These are phyloP conservation scores for Xerus inauris DNA, from an alignment of 2,113 vertebrate genomes.

Conservation along the genomic window DNA sequence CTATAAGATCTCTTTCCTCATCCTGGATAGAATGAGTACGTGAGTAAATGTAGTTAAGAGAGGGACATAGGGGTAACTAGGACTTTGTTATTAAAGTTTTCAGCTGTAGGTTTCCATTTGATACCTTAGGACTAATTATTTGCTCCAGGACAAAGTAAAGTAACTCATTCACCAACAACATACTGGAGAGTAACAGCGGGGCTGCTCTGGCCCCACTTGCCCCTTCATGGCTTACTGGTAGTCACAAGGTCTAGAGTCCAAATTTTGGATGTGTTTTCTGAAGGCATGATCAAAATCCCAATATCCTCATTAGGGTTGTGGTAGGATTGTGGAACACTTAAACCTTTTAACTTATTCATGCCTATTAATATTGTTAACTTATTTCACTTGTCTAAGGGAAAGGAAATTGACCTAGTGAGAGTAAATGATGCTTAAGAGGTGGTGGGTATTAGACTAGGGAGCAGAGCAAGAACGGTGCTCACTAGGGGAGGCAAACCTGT, in stretches of 20 bases:
- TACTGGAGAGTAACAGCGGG: not conserved
- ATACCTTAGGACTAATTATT: not conserved
- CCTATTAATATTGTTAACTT: not conserved
- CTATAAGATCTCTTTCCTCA: not conserved
- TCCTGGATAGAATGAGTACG: not conserved
- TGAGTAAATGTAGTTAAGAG: not conserved
- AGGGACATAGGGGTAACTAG: not conserved
- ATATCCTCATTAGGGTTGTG: not conserved
- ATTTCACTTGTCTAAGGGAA: not conserved
- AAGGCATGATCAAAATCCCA: constrained; percentile 1
- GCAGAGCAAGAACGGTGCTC: not conserved
- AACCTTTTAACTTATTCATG: not conserved
- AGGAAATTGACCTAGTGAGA: not conserved
- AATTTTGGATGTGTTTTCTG: not conserved
- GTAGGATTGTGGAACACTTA: not conserved
- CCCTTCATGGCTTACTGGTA: not conserved
- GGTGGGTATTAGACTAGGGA: not conserved
- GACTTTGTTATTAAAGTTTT: not conserved
- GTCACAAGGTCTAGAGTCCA: not conserved
- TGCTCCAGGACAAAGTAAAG: not conserved
- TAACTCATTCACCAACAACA: not conserved
- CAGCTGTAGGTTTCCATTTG: not conserved
- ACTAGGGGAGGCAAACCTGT: not conserved
- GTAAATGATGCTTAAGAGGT: not conserved
- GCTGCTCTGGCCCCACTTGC: not conserved